Base-by-base conservation (phyloP, 2,113 vertebrate genomes). In the Microcebus jonahi region DNA sequence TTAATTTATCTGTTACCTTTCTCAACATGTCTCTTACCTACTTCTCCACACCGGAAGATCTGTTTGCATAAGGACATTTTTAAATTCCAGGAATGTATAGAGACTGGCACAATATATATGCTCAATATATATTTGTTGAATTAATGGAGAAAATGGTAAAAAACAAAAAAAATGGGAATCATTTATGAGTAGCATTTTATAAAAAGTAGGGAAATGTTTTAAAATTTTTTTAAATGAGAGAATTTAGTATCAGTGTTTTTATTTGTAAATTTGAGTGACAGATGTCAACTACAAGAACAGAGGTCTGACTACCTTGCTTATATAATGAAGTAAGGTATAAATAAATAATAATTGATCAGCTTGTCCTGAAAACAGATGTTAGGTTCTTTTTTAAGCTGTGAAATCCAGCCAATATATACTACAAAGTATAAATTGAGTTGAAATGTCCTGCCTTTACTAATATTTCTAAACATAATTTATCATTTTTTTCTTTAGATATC, bases 391-490 rank as follows among this genome's bases (percentile, higher is more conserved):
- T 77, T 21, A 65, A 8, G 27, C 14, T 90, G 12, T 68, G 76
- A 87, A 71, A 17, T 68, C 5, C 14, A 95, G 18, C 13, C 8
- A 81, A 50, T 67, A 67, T n/a, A 59, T 57, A 48, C 2, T 31
- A 79, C 61, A 73, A 23, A 39, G 36, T 80, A 73, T 90, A 57
- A 63, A 29, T 77, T 39, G 21, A 39, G 8, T 82, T 88, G 63
- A 61, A 73, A 80, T 83, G 6, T 3, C 18, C 17, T 82, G 14
- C 14, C 25, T 34, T 85, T 90, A 21, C 17, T 42, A 84, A 67
- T 85, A 68, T 68, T 92, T 61, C 25, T 85, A 85, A 85, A 57
- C 27, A 94, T 61, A 86, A 27, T 86, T 93, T 45, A 53, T 55
- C 21, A 77, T 27, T 81, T 53, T 53, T 21, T 84, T 96, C 2